Evolutionary conservation across 2,797 vertebrate species (phyloP).

Genomic region (Catamblyrhynchus diadema): DNA sequence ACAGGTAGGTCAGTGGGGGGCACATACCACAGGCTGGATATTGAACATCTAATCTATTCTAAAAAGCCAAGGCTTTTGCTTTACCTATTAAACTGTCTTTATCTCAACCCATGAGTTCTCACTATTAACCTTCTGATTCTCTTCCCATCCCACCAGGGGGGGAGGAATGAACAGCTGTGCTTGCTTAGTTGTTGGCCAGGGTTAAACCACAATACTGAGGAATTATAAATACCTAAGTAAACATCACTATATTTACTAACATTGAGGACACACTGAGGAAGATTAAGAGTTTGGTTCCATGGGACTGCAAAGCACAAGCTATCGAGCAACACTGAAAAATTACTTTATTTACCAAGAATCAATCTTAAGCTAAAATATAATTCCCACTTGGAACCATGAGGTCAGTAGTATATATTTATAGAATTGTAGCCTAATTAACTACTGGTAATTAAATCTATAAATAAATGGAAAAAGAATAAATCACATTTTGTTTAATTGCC

Average conservation of each 20-base stretch:
- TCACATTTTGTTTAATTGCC: not conserved
- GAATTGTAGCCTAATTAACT: not conserved
- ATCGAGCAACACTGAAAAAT: not conserved
- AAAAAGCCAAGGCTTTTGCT: not conserved
- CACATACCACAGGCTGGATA: not conserved
- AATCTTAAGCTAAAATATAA: not conserved
- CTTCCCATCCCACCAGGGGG: not conserved
- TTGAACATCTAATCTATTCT: not conserved
- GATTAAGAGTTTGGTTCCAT: not conserved
- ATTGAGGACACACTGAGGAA: not conserved
- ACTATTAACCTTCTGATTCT: not conserved
- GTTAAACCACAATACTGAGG: not conserved
- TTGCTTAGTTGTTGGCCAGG: not conserved
- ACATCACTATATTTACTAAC: not conserved
- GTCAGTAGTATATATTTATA: not conserved
- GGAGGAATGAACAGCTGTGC: not conserved
- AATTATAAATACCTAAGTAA: not conserved
- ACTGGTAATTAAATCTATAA: slow-evolving; percentile 16
- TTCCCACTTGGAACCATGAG: not conserved
- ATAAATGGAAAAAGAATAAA: not conserved
- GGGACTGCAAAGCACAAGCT: not conserved
- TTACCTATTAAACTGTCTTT: not conserved
- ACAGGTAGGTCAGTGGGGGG: not conserved
- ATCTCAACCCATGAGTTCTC: not conserved
- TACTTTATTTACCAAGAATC: not conserved